Evolutionary conservation across 1,140 invertebrate genomes (phyloP).

Genomic region (Drosophila nannoptera): DNA sequence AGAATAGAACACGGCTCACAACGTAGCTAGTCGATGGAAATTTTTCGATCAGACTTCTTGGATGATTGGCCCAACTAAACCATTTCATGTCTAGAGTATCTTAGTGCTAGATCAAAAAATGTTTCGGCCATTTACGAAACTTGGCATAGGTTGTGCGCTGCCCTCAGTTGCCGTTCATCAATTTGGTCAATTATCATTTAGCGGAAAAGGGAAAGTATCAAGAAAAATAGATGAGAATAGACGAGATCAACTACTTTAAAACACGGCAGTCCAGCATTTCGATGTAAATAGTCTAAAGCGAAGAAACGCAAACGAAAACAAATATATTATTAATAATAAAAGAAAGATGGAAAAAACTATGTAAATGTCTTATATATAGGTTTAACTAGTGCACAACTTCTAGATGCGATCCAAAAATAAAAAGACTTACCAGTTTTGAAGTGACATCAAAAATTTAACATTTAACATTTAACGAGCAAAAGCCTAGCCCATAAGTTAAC

Average conservation of each 20-base stretch:
- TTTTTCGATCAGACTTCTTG: constrained; percentile 11
- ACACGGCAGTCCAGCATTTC: constrained; percentile 59
- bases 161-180: constrained; percentile 59
- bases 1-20: constrained; percentile 25
- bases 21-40: constrained; percentile 39
- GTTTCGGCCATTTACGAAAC: constrained; percentile 30
- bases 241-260: constrained; percentile 24
- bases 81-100: constrained; percentile 39
- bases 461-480: constrained; percentile 42
- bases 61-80: constrained; percentile 23
- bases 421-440: constrained; percentile 68
- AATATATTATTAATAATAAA: constrained; percentile 11
- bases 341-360: constrained; percentile 6
- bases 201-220: constrained; percentile 21
- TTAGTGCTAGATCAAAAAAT: constrained; percentile 22
- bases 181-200: constrained; percentile 75
- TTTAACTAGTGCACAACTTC: constrained; percentile 63
- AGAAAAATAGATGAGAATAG: not conserved
- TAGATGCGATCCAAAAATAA: constrained; percentile 64
- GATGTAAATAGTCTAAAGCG: constrained; percentile 66
- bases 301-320: not conserved
- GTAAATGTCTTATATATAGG: constrained; percentile 60
- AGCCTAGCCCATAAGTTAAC: constrained; percentile 40
- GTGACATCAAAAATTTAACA: constrained; percentile 41
- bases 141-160: constrained; percentile 69